Conservation (phyloP, 2,113 vertebrate genomes). For the Archocentrus centrarchus region DNA sequence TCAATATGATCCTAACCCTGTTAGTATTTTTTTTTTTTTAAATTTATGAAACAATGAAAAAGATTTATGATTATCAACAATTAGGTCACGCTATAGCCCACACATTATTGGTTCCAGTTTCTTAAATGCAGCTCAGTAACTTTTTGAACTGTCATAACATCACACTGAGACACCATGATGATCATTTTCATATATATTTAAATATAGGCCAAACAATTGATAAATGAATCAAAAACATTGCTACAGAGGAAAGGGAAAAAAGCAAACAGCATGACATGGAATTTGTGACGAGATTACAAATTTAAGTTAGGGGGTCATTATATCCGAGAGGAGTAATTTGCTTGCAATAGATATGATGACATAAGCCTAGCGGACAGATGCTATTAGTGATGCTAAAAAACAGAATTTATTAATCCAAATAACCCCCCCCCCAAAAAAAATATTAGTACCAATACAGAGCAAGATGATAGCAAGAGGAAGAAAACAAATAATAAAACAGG, state of each 20-base stretch:
- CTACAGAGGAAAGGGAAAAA: not conserved
- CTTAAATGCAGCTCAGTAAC: not conserved
- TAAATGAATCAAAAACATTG: not conserved
- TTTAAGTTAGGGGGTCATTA: not conserved
- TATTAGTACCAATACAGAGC: not conserved
- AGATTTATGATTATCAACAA: not conserved
- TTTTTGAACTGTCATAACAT: not conserved
- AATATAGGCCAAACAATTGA: not conserved
- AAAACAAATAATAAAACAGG: not conserved
- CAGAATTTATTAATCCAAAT: conserved; percentile 1
- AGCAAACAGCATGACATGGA: not conserved
- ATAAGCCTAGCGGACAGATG: not conserved
- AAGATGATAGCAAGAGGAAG: not conserved
- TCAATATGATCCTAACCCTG: not conserved
- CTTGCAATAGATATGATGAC: conserved; percentile 4
- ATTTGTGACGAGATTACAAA: not conserved
- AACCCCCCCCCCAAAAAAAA: not conserved
- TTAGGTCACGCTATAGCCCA: accelerated
- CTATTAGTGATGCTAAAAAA: not conserved
- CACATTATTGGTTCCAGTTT: not conserved
- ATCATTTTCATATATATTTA: not conserved
- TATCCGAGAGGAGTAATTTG: not conserved
- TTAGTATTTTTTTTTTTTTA: too few species aligned
- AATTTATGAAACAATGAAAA: too few species aligned
- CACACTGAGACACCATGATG: not conserved